Percentiles rank a stretch among this genome's conserved stretches.
Conservation (phyloP, 2,113 vertebrate species). For the Rhinoderma darwinii region DNA sequence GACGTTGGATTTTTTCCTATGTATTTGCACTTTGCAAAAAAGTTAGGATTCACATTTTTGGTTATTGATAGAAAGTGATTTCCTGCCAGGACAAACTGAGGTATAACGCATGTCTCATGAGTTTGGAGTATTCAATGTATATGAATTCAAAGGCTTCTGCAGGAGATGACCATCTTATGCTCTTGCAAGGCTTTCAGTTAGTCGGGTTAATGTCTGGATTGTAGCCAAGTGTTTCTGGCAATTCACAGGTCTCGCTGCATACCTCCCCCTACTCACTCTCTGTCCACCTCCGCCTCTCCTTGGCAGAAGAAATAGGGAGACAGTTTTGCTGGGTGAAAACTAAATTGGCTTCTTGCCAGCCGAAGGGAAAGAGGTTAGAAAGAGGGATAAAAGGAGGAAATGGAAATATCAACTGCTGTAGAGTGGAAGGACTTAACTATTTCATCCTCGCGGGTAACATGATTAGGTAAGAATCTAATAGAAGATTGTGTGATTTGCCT, state of each 20-base stretch:
- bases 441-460: not conserved
- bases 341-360: constrained; percentile 52
- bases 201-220: constrained; percentile 26
- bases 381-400: not conserved
- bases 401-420: not conserved
- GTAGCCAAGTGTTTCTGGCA: constrained; percentile 32
- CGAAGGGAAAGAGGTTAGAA: constrained; percentile 25
- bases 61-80: not conserved
- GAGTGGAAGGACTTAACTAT: not conserved
- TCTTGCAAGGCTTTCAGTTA: not conserved
- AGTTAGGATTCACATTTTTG: not conserved
- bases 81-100: not conserved
- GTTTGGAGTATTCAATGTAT: not conserved
- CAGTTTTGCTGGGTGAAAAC: constrained; percentile 56
- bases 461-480: not conserved
- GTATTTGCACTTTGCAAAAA: not conserved
- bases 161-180: not conserved
- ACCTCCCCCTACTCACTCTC: not conserved
- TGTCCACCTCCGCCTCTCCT: constrained; percentile 2
- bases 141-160: not conserved
- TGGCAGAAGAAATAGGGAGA: constrained; percentile 43
- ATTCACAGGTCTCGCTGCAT: constrained; percentile 9
- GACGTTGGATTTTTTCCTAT: not conserved
- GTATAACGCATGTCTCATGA: not conserved
- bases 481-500: not conserved